phyloP scores from a whole-genome alignment of 2,888 invertebrate genomes.

The Eupsilia transversa region DNA sequence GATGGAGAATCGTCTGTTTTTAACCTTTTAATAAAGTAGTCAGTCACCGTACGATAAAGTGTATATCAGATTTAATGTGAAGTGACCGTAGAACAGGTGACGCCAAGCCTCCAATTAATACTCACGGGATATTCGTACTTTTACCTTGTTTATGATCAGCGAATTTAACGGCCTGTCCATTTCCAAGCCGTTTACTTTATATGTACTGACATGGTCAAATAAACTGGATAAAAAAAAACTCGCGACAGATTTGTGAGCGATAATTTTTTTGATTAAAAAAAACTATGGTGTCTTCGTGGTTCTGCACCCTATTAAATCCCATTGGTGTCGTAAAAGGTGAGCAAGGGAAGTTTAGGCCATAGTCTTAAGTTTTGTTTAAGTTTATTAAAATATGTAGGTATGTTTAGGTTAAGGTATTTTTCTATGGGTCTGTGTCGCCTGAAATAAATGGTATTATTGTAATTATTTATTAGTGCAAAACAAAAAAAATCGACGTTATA shows the following conservation, averaged over 20 bases:
- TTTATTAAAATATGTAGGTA: too few relatives aligned
- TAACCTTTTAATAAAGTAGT: not conserved
- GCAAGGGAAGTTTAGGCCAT: not conserved
- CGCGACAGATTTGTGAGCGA: not conserved
- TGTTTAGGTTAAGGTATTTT: too few relatives aligned
- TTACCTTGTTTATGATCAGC: conserved; percentile 40
- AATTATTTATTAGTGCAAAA: too few relatives aligned
- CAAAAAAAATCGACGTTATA: too few relatives aligned
- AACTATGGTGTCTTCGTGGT: not conserved
- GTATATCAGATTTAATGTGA: conserved; percentile 30
- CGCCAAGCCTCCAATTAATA: conserved; percentile 40
- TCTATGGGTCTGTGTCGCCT: too few relatives aligned
- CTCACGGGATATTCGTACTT: conserved; percentile 42
- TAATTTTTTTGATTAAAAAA: not conserved
- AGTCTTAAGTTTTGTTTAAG: too few relatives aligned
- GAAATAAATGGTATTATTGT: too few relatives aligned
- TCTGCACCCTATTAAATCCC: not conserved
- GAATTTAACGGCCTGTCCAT: conserved; percentile 56
- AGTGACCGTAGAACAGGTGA: conserved; percentile 42
- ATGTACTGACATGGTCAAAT: conserved; percentile 29
- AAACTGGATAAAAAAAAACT: not conserved
- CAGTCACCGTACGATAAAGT: not conserved
- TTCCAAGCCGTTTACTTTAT: conserved; percentile 63
- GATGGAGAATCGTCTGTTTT: not conserved
- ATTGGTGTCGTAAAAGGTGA: not conserved